phyloP scores from a whole-genome alignment of 2,888 invertebrate species.

The Rotaria magnacalcarata region DNA sequence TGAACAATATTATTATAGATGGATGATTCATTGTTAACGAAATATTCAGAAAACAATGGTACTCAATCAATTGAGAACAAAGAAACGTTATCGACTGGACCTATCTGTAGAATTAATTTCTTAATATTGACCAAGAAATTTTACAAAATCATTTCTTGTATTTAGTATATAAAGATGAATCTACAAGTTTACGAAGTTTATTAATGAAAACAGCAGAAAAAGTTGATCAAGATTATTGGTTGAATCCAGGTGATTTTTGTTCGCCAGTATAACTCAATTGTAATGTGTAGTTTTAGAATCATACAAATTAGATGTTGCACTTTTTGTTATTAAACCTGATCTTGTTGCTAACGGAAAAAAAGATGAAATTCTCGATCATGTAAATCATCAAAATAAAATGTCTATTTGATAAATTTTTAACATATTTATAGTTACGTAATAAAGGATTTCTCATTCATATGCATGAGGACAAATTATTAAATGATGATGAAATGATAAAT shows the following conservation, averaged over 20 bases:
- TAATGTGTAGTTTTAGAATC: neutral
- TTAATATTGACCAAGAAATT: too few species aligned
- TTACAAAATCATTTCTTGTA: neutral
- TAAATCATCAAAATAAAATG: constrained; percentile 55
- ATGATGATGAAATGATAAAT: neutral
- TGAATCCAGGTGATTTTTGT: neutral
- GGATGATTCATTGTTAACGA: neutral
- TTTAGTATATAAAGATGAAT: neutral
- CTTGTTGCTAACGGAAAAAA: constrained; percentile 56
- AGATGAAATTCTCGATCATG: constrained; percentile 56
- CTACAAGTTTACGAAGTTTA: constrained; percentile 11
- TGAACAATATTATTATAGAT: neutral
- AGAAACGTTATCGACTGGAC: neutral
- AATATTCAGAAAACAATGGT: neutral
- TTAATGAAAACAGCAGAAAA: constrained; percentile 22
- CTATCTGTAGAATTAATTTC: neutral
- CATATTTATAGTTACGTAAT: constrained; percentile 53
- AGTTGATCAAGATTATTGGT: constrained; percentile 10
- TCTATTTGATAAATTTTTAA: constrained; percentile 44
- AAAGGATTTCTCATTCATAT: constrained; percentile 51
- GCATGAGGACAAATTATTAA: neutral
- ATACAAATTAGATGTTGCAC: neutral
- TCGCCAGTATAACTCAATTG: neutral
- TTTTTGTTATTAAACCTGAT: constrained; percentile 51
- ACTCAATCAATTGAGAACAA: neutral